phyloP scores from a whole-genome alignment of 2,797 vertebrate species.

The Delichon dasypus region DNA sequence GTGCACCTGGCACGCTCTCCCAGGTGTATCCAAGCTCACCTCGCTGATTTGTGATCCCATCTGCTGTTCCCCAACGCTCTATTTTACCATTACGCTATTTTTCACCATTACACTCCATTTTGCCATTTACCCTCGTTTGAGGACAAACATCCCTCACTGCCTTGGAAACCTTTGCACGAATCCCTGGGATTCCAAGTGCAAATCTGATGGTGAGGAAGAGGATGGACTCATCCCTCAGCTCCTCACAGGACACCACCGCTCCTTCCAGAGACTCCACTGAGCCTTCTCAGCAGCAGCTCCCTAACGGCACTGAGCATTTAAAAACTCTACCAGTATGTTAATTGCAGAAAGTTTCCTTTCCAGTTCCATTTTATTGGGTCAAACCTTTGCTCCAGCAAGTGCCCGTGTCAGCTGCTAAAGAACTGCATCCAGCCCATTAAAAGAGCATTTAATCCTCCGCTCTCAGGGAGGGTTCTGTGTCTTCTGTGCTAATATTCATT shows the following conservation, averaged over 20 bases:
- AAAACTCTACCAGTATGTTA: not conserved
- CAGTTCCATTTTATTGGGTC: not conserved
- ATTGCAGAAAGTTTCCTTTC: not conserved
- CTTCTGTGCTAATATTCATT: constrained; percentile 24
- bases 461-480: not conserved
- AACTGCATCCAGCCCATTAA: not conserved
- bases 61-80: not conserved
- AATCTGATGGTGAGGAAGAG: not conserved
- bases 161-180: not conserved
- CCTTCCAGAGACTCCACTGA: not conserved
- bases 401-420: not conserved
- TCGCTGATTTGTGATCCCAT: not conserved
- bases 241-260: rapidly evolving
- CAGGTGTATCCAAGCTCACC: not conserved
- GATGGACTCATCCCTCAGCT: not conserved
- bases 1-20: not conserved
- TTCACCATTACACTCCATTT: not conserved
- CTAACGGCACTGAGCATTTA: not conserved
- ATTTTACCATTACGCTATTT: not conserved
- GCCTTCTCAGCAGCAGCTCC: not conserved
- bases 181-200: not conserved
- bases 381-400: not conserved
- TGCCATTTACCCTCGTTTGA: not conserved
- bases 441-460: not conserved
- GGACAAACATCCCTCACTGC: not conserved